phyloP scores from a whole-genome alignment of 2,888 invertebrate genomes.

The Sialis fuliginosa region DNA sequence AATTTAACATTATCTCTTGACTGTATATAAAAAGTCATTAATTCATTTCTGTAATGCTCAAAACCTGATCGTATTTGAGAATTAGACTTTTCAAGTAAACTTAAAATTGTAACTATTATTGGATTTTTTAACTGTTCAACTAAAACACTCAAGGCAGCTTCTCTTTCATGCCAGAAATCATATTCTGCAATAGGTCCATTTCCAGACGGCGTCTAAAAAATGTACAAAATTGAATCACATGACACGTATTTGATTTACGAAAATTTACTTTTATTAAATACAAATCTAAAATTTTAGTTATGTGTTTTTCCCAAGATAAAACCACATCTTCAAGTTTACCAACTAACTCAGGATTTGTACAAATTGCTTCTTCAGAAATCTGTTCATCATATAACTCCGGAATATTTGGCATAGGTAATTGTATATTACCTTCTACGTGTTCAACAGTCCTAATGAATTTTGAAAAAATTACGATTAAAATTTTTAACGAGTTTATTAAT shows the following conservation, averaged over 20 bases:
- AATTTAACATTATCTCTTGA: constrained; percentile 68
- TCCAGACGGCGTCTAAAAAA: constrained; percentile 36
- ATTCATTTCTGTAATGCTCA: constrained; percentile 36
- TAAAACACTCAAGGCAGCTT: constrained; percentile 56
- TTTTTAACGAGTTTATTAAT: background rate
- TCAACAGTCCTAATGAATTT: constrained; percentile 41
- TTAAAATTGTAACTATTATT: constrained; percentile 40
- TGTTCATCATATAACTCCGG: constrained; percentile 27
- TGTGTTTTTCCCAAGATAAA: constrained; percentile 46
- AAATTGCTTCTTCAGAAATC: constrained; percentile 17
- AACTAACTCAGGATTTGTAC: constrained; percentile 31
- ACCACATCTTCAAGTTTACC: constrained; percentile 41
- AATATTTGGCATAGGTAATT: constrained; percentile 42
- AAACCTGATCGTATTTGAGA: constrained; percentile 41
- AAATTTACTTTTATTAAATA: constrained; percentile 31
- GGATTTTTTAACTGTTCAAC: constrained; percentile 69
- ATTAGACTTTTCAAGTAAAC: constrained; percentile 32
- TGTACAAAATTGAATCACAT: background rate
- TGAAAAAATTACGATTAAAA: no score
- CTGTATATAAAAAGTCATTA: constrained; percentile 46
- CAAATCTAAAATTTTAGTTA: constrained; percentile 34
- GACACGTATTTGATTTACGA: background rate
- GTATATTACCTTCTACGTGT: constrained; percentile 58
- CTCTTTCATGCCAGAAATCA: constrained; percentile 69
- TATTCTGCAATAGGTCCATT: constrained; percentile 72